Conservation (phyloP, 2,888 invertebrate genomes). For the Chaetoderma sp. region DNA sequence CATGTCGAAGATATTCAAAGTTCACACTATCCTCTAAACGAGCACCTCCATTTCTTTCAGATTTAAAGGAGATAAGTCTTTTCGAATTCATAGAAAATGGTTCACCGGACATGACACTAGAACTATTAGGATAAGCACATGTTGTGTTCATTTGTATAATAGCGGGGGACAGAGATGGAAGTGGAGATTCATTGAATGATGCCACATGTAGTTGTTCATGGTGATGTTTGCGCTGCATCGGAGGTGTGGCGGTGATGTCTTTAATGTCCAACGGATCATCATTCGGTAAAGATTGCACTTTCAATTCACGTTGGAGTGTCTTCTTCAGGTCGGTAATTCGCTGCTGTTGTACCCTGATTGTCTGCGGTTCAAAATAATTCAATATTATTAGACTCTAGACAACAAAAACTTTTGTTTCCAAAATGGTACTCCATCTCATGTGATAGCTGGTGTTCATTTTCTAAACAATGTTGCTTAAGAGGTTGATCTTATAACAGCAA, state of each 20-base stretch:
- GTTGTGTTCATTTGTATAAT: background rate
- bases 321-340: slow-evolving; percentile 91
- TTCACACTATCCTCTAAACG: slow-evolving; percentile 76
- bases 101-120: background rate
- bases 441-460: no score
- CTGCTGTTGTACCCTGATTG: slow-evolving; percentile 86
- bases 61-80: background rate
- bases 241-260: slow-evolving; percentile 17
- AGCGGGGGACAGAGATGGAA: slow-evolving; percentile 11
- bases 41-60: slow-evolving; percentile 3
- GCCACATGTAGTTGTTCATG: no score
- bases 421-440: background rate
- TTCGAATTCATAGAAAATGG: no score
- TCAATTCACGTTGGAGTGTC: slow-evolving; percentile 87
- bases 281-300: slow-evolving; percentile 65
- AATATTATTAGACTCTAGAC: background rate
- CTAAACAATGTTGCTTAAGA: no score
- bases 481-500: no score
- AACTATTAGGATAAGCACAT: background rate
- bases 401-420: background rate
- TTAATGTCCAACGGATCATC: slow-evolving; percentile 62
- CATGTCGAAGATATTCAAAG: slow-evolving; percentile 90
- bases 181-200: background rate
- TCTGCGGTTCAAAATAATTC: slow-evolving; percentile 44
- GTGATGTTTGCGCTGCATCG: background rate